Conservation (phyloP, 1,140 invertebrate genomes). For the Orchesella cincta region DNA sequence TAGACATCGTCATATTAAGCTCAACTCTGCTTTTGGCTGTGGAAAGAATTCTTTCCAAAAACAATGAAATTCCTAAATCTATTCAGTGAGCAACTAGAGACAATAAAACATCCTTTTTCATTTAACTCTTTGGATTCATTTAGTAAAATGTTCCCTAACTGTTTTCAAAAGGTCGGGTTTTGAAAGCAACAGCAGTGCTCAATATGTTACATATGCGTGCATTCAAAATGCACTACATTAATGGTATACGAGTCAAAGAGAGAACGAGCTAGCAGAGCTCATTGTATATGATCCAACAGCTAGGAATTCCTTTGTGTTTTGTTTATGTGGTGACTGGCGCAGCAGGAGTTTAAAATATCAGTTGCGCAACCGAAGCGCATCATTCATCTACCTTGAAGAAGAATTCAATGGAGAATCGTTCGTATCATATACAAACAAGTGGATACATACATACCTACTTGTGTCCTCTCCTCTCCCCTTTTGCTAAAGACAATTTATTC, state of each 20-base stretch:
- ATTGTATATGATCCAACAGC: neutral
- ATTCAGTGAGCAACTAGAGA: neutral
- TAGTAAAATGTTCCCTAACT: neutral
- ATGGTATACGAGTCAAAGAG: no score
- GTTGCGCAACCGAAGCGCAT: slow-evolving; percentile 20
- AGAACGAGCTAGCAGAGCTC: neutral
- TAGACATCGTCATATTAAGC: neutral
- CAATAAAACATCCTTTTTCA: slow-evolving; percentile 18
- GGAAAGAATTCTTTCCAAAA: neutral
- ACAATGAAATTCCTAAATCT: slow-evolving; percentile 1
- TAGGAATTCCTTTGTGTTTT: slow-evolving; percentile 13
- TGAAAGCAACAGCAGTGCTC: neutral
- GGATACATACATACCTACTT: no score
- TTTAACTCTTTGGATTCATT: neutral
- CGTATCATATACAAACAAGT: no score
- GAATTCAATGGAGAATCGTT: neutral
- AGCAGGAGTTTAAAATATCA: slow-evolving; percentile 22
- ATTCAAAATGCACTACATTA: neutral
- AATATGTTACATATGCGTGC: neutral
- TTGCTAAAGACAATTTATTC: slow-evolving; percentile 13
- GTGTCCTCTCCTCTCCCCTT: neutral
- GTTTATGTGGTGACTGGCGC: neutral
- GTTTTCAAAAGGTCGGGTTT: neutral
- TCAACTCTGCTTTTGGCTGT: neutral
- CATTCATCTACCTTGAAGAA: neutral